Conservation (phyloP, 2,888 invertebrate genomes). For the Ochropacha duplaris region DNA sequence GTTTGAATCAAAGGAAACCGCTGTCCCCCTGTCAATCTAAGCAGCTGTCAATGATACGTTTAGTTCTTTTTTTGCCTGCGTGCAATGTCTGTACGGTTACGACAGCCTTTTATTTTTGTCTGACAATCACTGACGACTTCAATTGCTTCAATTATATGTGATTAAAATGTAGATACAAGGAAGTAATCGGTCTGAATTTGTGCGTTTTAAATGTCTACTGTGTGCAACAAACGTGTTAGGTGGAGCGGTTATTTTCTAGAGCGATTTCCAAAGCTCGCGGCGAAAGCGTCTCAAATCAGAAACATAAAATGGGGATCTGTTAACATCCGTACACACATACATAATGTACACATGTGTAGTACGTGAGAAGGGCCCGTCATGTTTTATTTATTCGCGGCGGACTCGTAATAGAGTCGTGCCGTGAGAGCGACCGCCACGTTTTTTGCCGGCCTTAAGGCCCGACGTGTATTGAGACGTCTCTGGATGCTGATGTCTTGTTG, state of each 20-base stretch:
- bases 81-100: constrained; percentile 20
- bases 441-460: constrained; percentile 70
- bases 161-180: constrained; percentile 21
- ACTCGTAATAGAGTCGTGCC: constrained; percentile 81
- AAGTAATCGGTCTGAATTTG: constrained; percentile 8
- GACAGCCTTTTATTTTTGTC: constrained; percentile 26
- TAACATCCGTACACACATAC: constrained; percentile 70
- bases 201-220: constrained; percentile 2
- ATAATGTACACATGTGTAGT: constrained; percentile 56
- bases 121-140: constrained; percentile 21
- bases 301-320: constrained; percentile 71
- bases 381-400: constrained; percentile 81
- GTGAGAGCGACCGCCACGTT: constrained; percentile 78
- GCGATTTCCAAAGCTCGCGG: constrained; percentile 33
- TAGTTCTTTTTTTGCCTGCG: constrained; percentile 18
- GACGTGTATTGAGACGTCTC: constrained; percentile 78
- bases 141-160: constrained; percentile 36
- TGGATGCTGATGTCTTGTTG: constrained; percentile 80
- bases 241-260: constrained; percentile 1
- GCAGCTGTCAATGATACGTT: constrained; percentile 23
- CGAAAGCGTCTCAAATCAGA: constrained; percentile 74
- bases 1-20: constrained; percentile 18
- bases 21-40: constrained; percentile 11
- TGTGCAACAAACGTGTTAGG: neutral
- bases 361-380: constrained; percentile 81